A percentile compares a stretch with the other conserved stretches of the same genome.
phyloP scores from a whole-genome alignment of 2,888 invertebrate species.

The Micoletzkya japonica region DNA sequence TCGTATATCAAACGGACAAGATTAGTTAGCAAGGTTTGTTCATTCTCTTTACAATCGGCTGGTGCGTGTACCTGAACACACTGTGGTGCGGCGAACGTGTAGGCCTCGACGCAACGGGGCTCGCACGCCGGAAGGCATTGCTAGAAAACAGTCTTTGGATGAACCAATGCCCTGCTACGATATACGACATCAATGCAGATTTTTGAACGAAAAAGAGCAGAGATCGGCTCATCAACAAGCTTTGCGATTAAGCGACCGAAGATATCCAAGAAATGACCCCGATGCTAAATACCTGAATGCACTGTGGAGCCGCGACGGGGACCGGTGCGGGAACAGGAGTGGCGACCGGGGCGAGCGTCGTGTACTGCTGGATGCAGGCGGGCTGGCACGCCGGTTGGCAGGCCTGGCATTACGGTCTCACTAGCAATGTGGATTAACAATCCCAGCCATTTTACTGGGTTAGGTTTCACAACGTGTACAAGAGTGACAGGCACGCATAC shows the following conservation, averaged over 20 bases:
- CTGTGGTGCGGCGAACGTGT: neutral
- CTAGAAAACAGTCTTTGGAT: neutral
- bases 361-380: constrained; percentile 6
- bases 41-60: neutral
- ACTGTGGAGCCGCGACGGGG: neutral
- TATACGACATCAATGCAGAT: neutral
- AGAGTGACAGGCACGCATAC: too few relatives aligned
- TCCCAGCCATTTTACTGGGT: too few relatives aligned
- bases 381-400: constrained; percentile 16
- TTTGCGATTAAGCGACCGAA: neutral
- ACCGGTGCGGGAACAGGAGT: neutral
- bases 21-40: too few relatives aligned
- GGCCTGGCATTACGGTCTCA: too few relatives aligned
- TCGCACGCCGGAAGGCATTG: neutral
- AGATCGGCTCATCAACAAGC: neutral
- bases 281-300: neutral
- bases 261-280: neutral
- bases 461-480: too few relatives aligned
- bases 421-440: too few relatives aligned
- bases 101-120: neutral
- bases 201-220: neutral
- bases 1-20: too few relatives aligned
- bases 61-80: neutral
- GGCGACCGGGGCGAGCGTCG: neutral
- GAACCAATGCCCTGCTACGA: neutral